Evolutionary conservation across 2,888 invertebrate species (phyloP), one percentile per base, ranked within the genome.

Genomic region (Liopterus haemorrhoidalis): DNA sequence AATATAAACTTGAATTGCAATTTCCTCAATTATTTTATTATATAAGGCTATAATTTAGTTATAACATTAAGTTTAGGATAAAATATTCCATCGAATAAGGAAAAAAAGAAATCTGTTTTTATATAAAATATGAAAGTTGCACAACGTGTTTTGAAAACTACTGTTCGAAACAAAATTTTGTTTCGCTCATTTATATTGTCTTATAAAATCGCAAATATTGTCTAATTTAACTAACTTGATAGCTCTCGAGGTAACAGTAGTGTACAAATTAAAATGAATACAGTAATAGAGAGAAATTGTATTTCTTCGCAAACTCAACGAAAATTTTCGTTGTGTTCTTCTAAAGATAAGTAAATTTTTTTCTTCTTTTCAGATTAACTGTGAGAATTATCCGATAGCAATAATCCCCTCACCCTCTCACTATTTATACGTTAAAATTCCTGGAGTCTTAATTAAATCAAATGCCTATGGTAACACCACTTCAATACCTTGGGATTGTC

Each of bases 321-420:
- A n/a, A n/a, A n/a, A 42, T 28, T 25, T 25, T 25, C 12, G 25
- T 25, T 15, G 15, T n/a, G 4, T n/a, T 9, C 20, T 27, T 14
- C 11, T 12, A 20, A 38, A 27, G 21, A 41, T 6, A 28, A 11
- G 28, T 42, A n/a, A n/a, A n/a, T n/a, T n/a, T n/a, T n/a, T n/a
- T n/a, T 8, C 48, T 46, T 48, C 50, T 53, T 70, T 70, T 25
- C 70, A 89, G 89, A 75, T 81, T 58, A 83, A 83, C 51, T 90
- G 90, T 57, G 84, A 87, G 55, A 78, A 77, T 38, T 78, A 83
- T 48, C 88, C 89, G 0, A 84, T 87, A 79, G 72, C 87, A 28
- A 84, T 90, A 51, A 84, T 86, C 57, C 88, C 83, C 1, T 79
- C 79, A 0, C 76, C 79, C 6, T 81, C 80, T 33, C 82, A 82